Evolutionary conservation across 2,888 invertebrate genomes (phyloP), one percentile per base, ranked within the genome.

Genomic region (Drosophila atripex): DNA sequence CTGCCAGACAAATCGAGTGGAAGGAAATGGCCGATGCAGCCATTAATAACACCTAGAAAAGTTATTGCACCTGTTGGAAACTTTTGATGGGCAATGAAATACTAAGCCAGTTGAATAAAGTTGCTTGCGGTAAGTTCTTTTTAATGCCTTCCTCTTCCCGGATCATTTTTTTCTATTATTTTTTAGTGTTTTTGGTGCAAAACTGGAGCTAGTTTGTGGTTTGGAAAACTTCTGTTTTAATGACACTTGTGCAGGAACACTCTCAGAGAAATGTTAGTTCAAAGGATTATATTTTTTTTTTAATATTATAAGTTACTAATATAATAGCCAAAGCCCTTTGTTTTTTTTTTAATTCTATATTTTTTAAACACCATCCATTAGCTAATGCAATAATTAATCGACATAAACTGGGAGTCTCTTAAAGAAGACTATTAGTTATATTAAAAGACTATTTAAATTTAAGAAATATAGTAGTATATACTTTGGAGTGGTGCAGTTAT

Each of bases 31-130:
- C 52, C 52, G 25, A 47, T 9, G 25, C 39, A 47, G 54, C 14
- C 63, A 65, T 65, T 64, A 65, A 63, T 63, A 63, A 50, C 64
- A 43, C 43, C 14, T 11, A 50, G 39, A 41, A 35, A 49, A 61
- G 60, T 60, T 61, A 60, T 61, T 23, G 60, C 60, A 61, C 61
- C 60, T 61, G 60, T 61, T 61, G 60, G 47, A 30, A n/a, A 4
- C 46, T 32, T 25, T 47, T 47, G 60, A 61, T 61, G 60, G 60
- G 18, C 60, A 59, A 60, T 60, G 60, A 61, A 60, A 61, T 41
- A 61, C 60, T 43, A 58, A 47, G 59, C 69, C 69, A 69, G 59
- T 50, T 18, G 69, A 38, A 58, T 59, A 53, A 69, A 70, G 35
- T 69, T 69, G 8, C 16, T 47, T 9, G 9, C 12, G 46, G 47